Base-by-base conservation (phyloP, 2,888 invertebrate genomes). In the Deilephila porcellus region DNA sequence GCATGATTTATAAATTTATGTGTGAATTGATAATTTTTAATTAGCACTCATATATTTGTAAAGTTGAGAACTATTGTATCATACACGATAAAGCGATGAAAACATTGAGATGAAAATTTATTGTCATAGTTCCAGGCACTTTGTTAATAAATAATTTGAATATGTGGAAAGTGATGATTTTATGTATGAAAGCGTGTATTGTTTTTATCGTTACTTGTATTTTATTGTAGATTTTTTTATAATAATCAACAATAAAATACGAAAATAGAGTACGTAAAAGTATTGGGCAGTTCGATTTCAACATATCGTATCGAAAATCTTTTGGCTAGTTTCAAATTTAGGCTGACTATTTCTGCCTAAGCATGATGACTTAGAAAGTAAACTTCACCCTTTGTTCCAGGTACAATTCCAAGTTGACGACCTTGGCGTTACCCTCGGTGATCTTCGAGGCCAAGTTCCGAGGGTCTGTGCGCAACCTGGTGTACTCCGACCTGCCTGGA, bases 381-480 rank as follows among this genome's bases (percentile, higher is more conserved):
- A 45, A 45, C 45, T 45, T 14, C 73, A 74, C 82, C 71, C 75
- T 71, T 84, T 86, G 83, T 86, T 85, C 0, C 87, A 95, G 95
- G 85, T 98, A 98, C 90, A 97, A 97, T 87, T 97, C 97, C 78
- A 98, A 98, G 91, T 94, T 98, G 83, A 97, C 98, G 17, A 95
- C 97, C 72, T 93, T 99, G 76, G 98, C 98, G 1, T 91, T 98
- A 78, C 98, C 98, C 4, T 98, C 98, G 80, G 98, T 98, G 76
- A 98, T 98, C 82, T 98, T 98, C 89, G 98, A 99, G 91, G 98
- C 98, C 3, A 96, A 98, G 83, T 98, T 98, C 91, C 96, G 97
- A 60, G 99, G 99, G 0, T 96, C 98, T 56, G 97, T 99, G 34
- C 95, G 99, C 75, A 99, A 99, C 92, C 95, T 99, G 81, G 97